Conservation (phyloP, 2,888 invertebrate species). For the Argynnis bischoffii region DNA sequence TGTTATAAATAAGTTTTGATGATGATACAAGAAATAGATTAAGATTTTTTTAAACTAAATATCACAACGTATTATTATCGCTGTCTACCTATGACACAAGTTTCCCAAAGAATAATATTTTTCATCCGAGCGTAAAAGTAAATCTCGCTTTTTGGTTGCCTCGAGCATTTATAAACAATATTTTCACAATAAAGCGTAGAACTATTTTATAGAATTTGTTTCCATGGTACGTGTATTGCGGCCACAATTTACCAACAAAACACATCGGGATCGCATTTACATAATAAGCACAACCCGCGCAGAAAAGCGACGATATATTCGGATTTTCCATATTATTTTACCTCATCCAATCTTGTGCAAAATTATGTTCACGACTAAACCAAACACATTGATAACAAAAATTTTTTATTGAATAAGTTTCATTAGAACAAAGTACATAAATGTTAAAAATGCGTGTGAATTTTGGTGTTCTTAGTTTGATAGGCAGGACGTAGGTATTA, state of each 20-base stretch:
- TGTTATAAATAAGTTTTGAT: too few species aligned
- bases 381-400: conserved; percentile 59
- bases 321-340: conserved; percentile 73
- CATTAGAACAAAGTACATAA: too few species aligned
- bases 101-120: too few species aligned
- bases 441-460: too few species aligned
- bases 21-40: too few species aligned
- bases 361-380: conserved; percentile 54
- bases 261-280: conserved; percentile 69
- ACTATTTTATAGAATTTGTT: conserved; percentile 35
- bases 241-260: conserved; percentile 68
- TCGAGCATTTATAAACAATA: conserved; percentile 34
- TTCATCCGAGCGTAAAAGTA: conserved; percentile 13
- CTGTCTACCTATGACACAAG: too few species aligned
- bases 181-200: conserved; percentile 33
- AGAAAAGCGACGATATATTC: conserved; percentile 59
- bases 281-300: conserved; percentile 66
- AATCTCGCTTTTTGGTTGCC: conserved; percentile 11
- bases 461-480: too few species aligned
- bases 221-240: conserved; percentile 25
- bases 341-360: conserved; percentile 58
- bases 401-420: conserved; percentile 48
- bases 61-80: too few species aligned
- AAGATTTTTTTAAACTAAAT: too few species aligned
- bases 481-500: too few species aligned